Percentiles rank a stretch among this genome's conserved stretches.
phyloP scores from a whole-genome alignment of 2,888 invertebrate species.

The Dimorphilus gyrociliatus region DNA sequence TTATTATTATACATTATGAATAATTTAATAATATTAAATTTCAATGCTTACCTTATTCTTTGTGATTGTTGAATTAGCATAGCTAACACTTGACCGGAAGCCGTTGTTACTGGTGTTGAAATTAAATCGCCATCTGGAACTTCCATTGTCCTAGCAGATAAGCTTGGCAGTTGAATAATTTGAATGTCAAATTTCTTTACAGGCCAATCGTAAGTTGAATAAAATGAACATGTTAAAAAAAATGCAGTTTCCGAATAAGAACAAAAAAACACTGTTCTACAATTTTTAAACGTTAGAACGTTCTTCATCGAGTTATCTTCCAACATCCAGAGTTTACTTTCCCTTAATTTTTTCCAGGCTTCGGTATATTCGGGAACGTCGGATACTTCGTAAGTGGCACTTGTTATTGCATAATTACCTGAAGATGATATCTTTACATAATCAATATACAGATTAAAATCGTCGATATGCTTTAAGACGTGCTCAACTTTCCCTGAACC shows the following conservation, averaged over 20 bases:
- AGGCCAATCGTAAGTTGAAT: conserved; percentile 6
- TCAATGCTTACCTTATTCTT: no score
- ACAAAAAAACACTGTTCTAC: conserved; percentile 16
- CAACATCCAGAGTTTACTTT: conserved; percentile 21
- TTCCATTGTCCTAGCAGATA: no score
- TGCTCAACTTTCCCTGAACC: conserved; percentile 13
- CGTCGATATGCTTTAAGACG: conserved; percentile 16
- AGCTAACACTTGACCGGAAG: conserved; percentile 4
- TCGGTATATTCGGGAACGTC: conserved; percentile 5
- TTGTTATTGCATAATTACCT: conserved; percentile 16
- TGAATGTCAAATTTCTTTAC: conserved; percentile 6
- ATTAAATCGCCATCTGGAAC: conserved; percentile 8
- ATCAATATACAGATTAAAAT: no score
- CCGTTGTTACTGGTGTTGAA: conserved; percentile 5
- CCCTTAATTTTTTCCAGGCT: conserved; percentile 12
- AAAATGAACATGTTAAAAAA: conserved; percentile 15
- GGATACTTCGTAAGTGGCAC: conserved; percentile 9
- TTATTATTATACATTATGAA: no score
- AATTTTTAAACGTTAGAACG: conserved; percentile 11
- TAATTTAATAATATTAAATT: no score
- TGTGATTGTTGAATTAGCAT: conserved; percentile 6
- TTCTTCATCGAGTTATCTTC: no score
- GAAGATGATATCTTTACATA: conserved; percentile 15
- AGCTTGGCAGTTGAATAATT: no score
- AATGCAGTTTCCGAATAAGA: conserved; percentile 12